These are phyloP conservation scores for Harpagifer antarcticus DNA, from an alignment of 2,797 vertebrate species.

Conservation along the genomic window DNA sequence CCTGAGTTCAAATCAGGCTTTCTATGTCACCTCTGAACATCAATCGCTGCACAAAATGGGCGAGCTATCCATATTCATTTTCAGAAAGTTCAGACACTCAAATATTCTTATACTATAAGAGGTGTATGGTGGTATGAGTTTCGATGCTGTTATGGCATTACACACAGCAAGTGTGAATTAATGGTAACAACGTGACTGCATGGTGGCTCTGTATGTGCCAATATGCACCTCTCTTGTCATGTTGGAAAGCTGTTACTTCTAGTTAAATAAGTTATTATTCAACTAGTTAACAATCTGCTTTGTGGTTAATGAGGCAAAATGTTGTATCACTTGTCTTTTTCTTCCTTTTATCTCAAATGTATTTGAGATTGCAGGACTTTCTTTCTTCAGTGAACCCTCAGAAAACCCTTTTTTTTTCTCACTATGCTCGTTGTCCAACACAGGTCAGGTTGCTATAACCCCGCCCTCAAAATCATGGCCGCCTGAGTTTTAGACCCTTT, in stretches of 20 bases:
- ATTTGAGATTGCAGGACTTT: neutral
- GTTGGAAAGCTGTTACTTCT: neutral
- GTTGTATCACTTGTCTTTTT: neutral
- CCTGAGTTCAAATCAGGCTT: neutral
- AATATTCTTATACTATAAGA: too few species aligned
- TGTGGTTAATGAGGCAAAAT: neutral
- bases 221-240: neutral
- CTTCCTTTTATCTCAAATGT: neutral
- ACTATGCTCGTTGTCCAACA: neutral
- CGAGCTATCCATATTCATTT: too few species aligned
- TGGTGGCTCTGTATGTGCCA: too few species aligned
- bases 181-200: neutral
- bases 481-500: conserved; percentile 10
- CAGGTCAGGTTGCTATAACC: neutral
- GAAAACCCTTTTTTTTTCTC: neutral
- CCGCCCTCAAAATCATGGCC: neutral
- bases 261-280: neutral
- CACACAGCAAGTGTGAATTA: neutral
- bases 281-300: neutral
- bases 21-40: neutral
- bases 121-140: neutral
- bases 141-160: neutral
- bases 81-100: too few species aligned
- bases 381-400: neutral
- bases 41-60: too few species aligned